These are phyloP conservation scores for Lepidothrix coronata DNA, from an alignment of 2,113 vertebrate genomes.

Conservation along the genomic window DNA sequence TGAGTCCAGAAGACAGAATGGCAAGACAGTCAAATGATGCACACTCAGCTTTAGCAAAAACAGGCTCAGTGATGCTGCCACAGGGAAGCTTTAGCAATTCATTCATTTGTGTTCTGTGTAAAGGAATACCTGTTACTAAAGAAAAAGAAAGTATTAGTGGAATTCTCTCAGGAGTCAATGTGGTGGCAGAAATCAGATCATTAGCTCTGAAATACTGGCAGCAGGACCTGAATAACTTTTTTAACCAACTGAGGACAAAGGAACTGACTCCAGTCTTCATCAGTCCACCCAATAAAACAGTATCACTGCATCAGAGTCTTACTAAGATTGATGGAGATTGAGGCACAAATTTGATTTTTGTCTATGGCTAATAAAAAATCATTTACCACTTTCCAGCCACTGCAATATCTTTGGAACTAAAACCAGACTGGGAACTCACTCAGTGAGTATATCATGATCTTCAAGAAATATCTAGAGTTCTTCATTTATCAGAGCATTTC, in stretches of 20 bases:
- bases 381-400: conserved; percentile 48
- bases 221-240: not conserved
- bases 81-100: not conserved
- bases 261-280: conserved; percentile 40
- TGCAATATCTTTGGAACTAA: conserved; percentile 52
- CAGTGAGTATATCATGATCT: conserved; percentile 30
- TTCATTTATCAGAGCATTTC: conserved; percentile 55
- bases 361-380: conserved; percentile 68
- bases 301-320: conserved; percentile 20
- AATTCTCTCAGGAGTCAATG: not conserved
- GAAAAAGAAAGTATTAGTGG: not conserved
- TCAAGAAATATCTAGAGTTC: conserved; percentile 3
- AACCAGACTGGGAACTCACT: conserved; percentile 14
- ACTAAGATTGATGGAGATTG: conserved; percentile 59
- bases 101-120: not conserved
- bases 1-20: not conserved
- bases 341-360: conserved; percentile 67
- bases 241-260: conserved; percentile 37
- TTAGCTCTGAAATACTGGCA: conserved; percentile 27
- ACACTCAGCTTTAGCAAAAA: not conserved
- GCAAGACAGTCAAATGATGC: not conserved
- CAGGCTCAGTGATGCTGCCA: not conserved
- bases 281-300: conserved; percentile 56
- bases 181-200: conserved; percentile 25
- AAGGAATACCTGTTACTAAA: not conserved